Base-by-base conservation (phyloP, 1,140 invertebrate genomes). In the Liolophura sinensis region DNA sequence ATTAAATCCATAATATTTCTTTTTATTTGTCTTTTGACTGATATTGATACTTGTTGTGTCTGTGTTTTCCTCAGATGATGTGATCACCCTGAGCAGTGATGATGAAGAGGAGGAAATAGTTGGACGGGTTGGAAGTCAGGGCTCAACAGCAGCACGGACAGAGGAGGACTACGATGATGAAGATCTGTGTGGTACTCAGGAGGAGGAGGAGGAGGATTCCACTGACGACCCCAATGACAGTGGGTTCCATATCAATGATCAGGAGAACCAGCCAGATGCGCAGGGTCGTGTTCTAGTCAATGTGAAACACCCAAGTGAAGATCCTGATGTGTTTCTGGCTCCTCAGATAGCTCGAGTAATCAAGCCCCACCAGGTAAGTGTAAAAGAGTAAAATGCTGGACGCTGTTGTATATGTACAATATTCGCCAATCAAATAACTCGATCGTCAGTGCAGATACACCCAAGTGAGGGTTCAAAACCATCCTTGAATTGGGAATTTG, bases 261-360 rank as follows among this genome's bases (percentile, higher is more conserved):
- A 90, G n/a, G 93, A 94, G 75, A 98, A 98, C 85, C 85, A 92
- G 67, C 92, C 93, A 5, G 95, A 99, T 86, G 91, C 93, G 64
- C 89, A 95, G 79, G 97, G 97, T 3, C 87, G 93, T 54, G 94
- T 99, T 22, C 85, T 98, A 46, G 92, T 99, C 27, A 99, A 99
- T 84, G 91, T 98, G 52, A 96, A 94, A n/a, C 96, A 98, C 86
- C 92, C 94, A 0, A 89, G 92, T 54, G 90, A 90, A 61, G 97
- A 99, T 78, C 90, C 92, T 24, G 96, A 97, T 80, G 92, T 99
- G 55, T 99, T 92, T 83, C 87, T 99, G 48, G 93, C 96, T 9
- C 92, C 93, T 3, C 95, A 98, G 82, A 92, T 99, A 59, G 92
- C 94, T 0, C 88, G 91, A 73, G 89, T 93, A 60, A 95, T 99